Percentiles rank a stretch among this genome's conserved stretches.
Conservation (phyloP, 2,888 invertebrate genomes). For the Lissocephala sabroskyi region DNA sequence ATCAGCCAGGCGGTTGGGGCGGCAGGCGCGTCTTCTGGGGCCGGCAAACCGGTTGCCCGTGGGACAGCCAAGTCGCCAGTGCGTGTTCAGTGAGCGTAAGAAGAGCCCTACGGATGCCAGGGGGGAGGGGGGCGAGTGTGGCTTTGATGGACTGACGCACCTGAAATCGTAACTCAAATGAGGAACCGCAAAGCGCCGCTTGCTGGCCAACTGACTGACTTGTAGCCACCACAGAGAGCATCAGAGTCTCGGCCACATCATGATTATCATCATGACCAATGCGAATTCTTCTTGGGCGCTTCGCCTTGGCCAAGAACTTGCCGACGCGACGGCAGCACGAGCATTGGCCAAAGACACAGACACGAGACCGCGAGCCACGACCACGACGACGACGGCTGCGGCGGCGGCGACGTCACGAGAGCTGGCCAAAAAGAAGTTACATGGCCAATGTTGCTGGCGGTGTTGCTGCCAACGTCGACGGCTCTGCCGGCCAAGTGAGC, state of each 20-base stretch:
- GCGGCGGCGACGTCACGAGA: conserved; percentile 3
- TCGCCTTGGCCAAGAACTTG: conserved; percentile 46
- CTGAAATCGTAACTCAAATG: conserved; percentile 8
- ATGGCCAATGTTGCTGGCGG: conserved; percentile 26
- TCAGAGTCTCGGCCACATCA: conserved; percentile 9
- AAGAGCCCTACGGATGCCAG: too few species aligned
- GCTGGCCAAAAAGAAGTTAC: conserved; percentile 18
- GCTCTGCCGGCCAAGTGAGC: conserved; percentile 6
- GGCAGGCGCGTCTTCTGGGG: conserved; percentile 12
- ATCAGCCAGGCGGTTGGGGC: conserved; percentile 27
- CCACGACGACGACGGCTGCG: background rate
- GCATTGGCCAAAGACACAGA: conserved; percentile 44
- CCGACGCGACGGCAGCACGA: conserved; percentile 28
- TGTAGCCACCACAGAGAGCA: conserved; percentile 25
- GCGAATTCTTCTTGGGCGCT: conserved; percentile 41
- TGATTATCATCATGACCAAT: conserved; percentile 14
- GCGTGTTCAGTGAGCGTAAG: conserved; percentile 18
- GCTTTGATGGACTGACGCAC: too few species aligned
- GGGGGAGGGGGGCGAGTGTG: too few species aligned
- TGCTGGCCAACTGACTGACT: conserved; percentile 58
- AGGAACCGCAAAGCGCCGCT: conserved; percentile 56
- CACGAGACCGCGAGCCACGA: conserved; percentile 8
- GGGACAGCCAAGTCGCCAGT: conserved; percentile 18
- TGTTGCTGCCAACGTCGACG: conserved; percentile 18
- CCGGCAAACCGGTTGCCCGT: conserved; percentile 33